Evolutionary conservation across 2,113 vertebrate genomes (phyloP).

Genomic region (Riparia riparia): DNA sequence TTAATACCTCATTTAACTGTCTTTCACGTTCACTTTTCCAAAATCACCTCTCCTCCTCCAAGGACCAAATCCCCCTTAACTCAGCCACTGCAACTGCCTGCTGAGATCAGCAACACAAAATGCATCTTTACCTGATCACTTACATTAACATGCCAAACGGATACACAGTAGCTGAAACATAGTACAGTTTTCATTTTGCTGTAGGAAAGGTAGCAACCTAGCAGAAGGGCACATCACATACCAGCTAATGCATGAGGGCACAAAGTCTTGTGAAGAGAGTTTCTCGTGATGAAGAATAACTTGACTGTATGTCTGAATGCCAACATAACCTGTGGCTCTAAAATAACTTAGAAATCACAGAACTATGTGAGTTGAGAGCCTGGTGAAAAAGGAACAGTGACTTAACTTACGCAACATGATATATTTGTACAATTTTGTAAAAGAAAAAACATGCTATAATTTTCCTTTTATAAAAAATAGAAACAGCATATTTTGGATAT

Average conservation of each 20-base stretch:
- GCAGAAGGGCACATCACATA: background rate
- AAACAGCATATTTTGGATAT: background rate
- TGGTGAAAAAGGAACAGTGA: background rate
- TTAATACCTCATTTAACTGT: background rate
- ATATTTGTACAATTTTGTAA: background rate
- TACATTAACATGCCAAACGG: rapidly evolving
- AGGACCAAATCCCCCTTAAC: background rate
- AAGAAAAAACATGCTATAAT: background rate
- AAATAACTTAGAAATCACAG: background rate
- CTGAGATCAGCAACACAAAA: background rate
- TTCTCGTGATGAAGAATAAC: background rate
- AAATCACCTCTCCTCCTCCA: background rate
- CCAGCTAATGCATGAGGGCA: rapidly evolving
- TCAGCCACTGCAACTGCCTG: background rate
- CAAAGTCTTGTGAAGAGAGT: background rate
- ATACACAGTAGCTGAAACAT: rapidly evolving
- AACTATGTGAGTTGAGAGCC: rapidly evolving
- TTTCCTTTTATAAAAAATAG: background rate
- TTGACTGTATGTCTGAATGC: background rate
- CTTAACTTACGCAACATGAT: rapidly evolving
- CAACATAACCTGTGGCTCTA: background rate
- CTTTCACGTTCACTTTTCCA: background rate
- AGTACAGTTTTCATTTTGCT: background rate
- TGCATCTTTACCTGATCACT: background rate
- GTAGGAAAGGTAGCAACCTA: background rate